Conservation (phyloP, 2,888 invertebrate species). For the Vanessa cardui region DNA sequence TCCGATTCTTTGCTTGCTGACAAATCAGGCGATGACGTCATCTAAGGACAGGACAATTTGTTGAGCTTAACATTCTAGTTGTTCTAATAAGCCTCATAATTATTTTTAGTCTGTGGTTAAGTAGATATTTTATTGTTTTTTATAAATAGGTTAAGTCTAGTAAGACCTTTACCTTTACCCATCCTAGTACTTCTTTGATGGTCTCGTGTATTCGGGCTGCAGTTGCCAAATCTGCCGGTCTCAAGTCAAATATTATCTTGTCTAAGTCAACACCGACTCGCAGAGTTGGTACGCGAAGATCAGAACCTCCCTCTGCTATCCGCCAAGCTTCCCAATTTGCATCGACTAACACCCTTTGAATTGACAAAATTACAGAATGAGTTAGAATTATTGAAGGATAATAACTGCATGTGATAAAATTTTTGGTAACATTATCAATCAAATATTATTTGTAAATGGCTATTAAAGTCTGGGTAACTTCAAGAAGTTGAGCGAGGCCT, state of each 20-base stretch:
- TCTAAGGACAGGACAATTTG: too few species aligned
- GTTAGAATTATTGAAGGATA: neutral
- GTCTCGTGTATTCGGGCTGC: conserved; percentile 39
- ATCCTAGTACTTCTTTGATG: conserved; percentile 12
- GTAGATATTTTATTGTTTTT: too few species aligned
- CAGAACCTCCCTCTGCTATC: conserved; percentile 52
- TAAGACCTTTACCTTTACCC: conserved; percentile 18
- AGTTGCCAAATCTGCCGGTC: conserved; percentile 56
- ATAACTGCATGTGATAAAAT: neutral
- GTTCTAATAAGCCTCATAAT: too few species aligned
- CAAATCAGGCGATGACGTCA: too few species aligned
- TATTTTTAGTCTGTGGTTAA: too few species aligned
- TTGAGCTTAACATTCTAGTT: too few species aligned
- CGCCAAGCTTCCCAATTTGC: conserved; percentile 70
- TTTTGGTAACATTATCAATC: too few species aligned
- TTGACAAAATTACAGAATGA: neutral
- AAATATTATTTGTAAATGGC: neutral
- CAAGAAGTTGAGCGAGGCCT: too few species aligned
- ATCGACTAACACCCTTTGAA: conserved; percentile 53
- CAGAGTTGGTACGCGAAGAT: conserved; percentile 51
- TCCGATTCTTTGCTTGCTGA: too few species aligned
- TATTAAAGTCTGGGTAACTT: too few species aligned
- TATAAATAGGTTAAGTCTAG: too few species aligned
- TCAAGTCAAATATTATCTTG: conserved; percentile 53
- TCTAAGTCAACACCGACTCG: conserved; percentile 56